These are phyloP conservation scores for Crypturellus tataupa DNA, from an alignment of 2,797 vertebrate species.

Conservation along the genomic window DNA sequence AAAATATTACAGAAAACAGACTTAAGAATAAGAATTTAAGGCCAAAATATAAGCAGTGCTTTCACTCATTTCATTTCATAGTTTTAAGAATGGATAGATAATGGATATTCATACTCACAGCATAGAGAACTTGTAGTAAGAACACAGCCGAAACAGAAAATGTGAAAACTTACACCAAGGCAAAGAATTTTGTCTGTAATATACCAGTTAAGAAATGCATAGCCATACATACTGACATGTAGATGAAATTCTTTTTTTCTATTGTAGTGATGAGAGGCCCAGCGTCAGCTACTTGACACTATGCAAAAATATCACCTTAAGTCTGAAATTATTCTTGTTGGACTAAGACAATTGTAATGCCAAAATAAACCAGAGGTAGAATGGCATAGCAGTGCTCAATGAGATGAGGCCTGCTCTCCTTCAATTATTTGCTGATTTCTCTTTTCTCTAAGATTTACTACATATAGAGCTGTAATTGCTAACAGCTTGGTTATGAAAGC, in stretches of 20 bases:
- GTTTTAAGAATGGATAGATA: background rate
- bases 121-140: background rate
- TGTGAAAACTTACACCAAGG: background rate
- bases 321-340: background rate
- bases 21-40: background rate
- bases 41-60: background rate
- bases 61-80: background rate
- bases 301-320: background rate
- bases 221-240: background rate
- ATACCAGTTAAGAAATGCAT: background rate
- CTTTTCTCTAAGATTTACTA: background rate
- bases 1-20: background rate
- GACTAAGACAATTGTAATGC: background rate
- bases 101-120: background rate
- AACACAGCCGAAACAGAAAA: background rate
- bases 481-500: background rate
- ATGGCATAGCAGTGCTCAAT: background rate
- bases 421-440: background rate
- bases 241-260: background rate
- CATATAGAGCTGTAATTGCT: background rate
- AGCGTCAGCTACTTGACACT: background rate
- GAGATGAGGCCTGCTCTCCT: background rate
- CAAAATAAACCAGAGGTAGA: background rate
- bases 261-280: background rate
- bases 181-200: background rate